A percentile compares a stretch with the other conserved stretches of the same genome.
These are phyloP conservation scores for Meda fulgida DNA, from an alignment of 2,797 vertebrate species.

Conservation along the genomic window DNA sequence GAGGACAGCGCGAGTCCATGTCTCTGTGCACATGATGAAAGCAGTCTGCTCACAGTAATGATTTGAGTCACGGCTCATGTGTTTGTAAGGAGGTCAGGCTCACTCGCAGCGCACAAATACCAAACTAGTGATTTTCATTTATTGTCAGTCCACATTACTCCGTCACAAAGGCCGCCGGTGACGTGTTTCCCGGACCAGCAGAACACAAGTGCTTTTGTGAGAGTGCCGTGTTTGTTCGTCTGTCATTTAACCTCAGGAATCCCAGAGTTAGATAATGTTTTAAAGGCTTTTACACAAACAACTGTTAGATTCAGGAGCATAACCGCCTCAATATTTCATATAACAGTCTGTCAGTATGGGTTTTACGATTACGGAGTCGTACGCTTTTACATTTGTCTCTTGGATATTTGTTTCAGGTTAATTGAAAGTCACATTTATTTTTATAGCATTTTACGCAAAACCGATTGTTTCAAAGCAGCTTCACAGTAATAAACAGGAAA, in stretches of 20 bases:
- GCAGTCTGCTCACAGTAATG: slow-evolving; percentile 28
- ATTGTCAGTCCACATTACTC: slow-evolving; percentile 25
- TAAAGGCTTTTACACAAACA: neutral
- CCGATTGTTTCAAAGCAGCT: neutral
- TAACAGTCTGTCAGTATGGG: neutral
- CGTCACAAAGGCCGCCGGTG: slow-evolving; percentile 37
- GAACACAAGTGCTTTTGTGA: slow-evolving; percentile 11
- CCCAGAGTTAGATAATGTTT: neutral
- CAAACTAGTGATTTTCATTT: slow-evolving; percentile 22
- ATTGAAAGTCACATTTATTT: neutral
- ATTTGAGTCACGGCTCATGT: slow-evolving; percentile 42
- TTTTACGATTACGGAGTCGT: neutral
- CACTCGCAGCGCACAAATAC: neutral
- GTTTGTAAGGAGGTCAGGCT: slow-evolving; percentile 33
- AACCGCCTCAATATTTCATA: too few species aligned
- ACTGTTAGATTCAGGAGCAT: neutral
- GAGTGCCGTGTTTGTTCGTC: neutral
- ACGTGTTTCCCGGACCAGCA: neutral
- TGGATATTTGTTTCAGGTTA: neutral
- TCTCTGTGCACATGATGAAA: slow-evolving; percentile 35
- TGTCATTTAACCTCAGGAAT: slow-evolving; percentile 10
- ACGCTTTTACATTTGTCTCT: neutral
- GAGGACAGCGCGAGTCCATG: slow-evolving; percentile 29
- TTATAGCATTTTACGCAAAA: neutral
- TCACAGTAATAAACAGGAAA: neutral